Evolutionary conservation across 2,888 invertebrate genomes (phyloP).

Genomic region (Himalopsyche japonica): DNA sequence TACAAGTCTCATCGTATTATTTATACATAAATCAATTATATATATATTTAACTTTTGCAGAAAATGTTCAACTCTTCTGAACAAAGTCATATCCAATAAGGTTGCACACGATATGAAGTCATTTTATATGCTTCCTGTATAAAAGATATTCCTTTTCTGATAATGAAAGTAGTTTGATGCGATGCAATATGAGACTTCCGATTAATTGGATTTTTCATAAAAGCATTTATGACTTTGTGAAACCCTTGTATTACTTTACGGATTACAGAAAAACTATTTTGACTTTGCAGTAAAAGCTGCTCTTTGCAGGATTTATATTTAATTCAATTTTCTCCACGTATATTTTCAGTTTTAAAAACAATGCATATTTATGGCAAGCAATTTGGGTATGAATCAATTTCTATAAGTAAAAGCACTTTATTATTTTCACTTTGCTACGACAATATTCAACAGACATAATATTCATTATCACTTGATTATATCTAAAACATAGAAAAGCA

Average conservation of each 20-base stretch:
- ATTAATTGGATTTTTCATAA: neutral
- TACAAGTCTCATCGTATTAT: too few species aligned
- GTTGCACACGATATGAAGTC: neutral
- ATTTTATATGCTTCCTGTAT: conserved; percentile 1
- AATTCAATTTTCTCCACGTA: too few species aligned
- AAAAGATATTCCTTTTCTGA: neutral
- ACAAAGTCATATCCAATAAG: neutral
- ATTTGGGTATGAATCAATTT: too few species aligned
- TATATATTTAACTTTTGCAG: neutral
- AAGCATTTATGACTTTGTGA: neutral
- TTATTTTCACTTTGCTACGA: too few species aligned
- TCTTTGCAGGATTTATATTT: too few species aligned
- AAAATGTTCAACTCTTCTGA: neutral
- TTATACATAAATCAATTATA: too few species aligned
- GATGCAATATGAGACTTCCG: neutral
- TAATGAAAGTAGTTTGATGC: neutral
- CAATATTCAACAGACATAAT: too few species aligned
- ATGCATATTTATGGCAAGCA: too few species aligned
- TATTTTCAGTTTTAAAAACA: too few species aligned
- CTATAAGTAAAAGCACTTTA: too few species aligned
- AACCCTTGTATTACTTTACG: neutral
- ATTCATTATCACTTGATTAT: too few species aligned
- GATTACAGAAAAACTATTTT: neutral
- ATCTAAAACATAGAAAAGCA: too few species aligned
- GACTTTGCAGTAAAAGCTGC: neutral